Base-by-base conservation (phyloP, 2,113 vertebrate species). In the Pseudonaja textilis region DNA sequence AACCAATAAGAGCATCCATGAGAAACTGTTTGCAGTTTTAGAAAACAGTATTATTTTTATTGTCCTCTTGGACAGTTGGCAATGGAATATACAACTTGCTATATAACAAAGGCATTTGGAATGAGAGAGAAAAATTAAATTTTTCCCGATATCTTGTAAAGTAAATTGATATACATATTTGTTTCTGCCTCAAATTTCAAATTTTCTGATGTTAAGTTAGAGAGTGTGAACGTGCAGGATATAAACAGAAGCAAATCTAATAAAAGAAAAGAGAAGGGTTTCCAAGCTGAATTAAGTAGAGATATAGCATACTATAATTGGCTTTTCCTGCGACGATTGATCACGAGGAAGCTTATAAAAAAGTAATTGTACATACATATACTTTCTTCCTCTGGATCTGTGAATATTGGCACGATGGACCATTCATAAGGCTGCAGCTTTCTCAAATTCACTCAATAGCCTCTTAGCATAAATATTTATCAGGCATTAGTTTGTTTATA, bases 111-210 rank as follows among this genome's bases (percentile, higher is more conserved):
- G n/a, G 54, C 52, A 55, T 57, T 90, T 5, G 74, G 25, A 45
- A 92, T 90, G 29, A 89, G 10, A 94, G 18, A n/a, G 47, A 50
- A 7, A 92, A 89, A 42, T 39, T 59, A 91, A 95, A 94, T 89
- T 9, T 55, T 16, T 93, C 89, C 14, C 23, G 0, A 81, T 50
- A 56, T 11, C 55, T 42, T 88, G 47, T 23, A 69, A 94, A 91
- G 18, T 54, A 95, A 92, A 86, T 11, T 42, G 0, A 0, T 0
- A 0, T 1, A 45, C 45, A 6, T 45, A 87, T 61, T 56, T 10
- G 55, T 90, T 50, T 91, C 54, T 54, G 18, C 52, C 59, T 91
- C 56, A 81, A 55, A 61, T 90, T 95, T 95, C 45, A 45, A 47
- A 20, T 93, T 0, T 0, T 26, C 8, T 47, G n/a, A 91, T 89